Evolutionary conservation across 2,888 invertebrate genomes (phyloP).

Genomic region (Scotopteryx bipunctaria): DNA sequence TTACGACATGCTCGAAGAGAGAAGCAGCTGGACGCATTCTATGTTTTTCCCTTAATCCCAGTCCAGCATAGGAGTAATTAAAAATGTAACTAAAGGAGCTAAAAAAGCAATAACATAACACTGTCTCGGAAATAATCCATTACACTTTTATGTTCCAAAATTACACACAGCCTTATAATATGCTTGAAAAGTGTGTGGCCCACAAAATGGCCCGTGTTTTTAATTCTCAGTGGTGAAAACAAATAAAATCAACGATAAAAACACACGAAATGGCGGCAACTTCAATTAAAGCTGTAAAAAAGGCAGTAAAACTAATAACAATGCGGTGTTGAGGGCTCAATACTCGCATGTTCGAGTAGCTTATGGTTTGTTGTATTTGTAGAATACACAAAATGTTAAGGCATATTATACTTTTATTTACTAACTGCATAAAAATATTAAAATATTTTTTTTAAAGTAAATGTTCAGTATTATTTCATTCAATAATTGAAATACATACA

Average conservation of each 20-base stretch:
- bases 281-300: conserved; percentile 66
- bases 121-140: neutral
- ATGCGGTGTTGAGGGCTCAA: conserved; percentile 40
- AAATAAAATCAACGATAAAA: conserved; percentile 53
- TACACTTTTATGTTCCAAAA: conserved; percentile 22
- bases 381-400: too few relatives aligned
- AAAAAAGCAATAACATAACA: too few relatives aligned
- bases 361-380: neutral
- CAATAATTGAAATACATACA: too few relatives aligned
- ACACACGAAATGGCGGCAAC: conserved; percentile 59
- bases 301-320: conserved; percentile 63
- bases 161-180: conserved; percentile 27
- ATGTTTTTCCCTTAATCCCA: too few relatives aligned
- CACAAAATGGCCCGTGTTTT: conserved; percentile 40
- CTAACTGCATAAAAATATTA: too few relatives aligned
- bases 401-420: too few relatives aligned
- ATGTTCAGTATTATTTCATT: too few relatives aligned
- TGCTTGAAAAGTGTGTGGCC: conserved; percentile 34
- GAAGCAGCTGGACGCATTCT: too few relatives aligned
- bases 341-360: conserved; percentile 13
- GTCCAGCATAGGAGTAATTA: too few relatives aligned
- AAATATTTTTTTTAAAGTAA: too few relatives aligned
- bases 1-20: too few relatives aligned
- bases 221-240: conserved; percentile 42
- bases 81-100: too few relatives aligned